Percentiles rank a stretch among this genome's conserved stretches.
Conservation (phyloP, 2,113 vertebrate genomes). For the Thamnaconus septentrionalis region DNA sequence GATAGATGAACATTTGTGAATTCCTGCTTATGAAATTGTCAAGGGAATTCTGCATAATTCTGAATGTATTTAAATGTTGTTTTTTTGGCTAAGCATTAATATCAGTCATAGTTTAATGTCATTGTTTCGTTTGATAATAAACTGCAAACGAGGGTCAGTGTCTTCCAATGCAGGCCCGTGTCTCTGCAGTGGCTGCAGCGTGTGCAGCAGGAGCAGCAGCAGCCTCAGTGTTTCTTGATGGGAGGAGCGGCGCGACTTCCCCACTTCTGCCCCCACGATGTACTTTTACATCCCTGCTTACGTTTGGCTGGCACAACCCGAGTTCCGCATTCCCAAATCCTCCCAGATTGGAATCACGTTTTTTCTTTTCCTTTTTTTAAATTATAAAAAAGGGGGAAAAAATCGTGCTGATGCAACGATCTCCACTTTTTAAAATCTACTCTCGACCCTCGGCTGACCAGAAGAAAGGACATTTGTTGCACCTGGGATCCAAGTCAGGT, state of each 20-base stretch:
- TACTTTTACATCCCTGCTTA: constrained; percentile 82
- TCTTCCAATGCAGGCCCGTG: constrained; percentile 21
- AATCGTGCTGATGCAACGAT: constrained; percentile 90
- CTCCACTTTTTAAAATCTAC: constrained; percentile 82
- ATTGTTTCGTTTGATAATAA: no score
- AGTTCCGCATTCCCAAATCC: constrained; percentile 98
- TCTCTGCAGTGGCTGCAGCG: constrained; percentile 35
- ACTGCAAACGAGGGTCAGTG: no score
- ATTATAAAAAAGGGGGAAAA: constrained; percentile 7
- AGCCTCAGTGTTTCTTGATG: constrained; percentile 71
- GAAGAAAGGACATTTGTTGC: constrained; percentile 76
- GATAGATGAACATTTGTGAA: no score
- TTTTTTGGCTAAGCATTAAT: background rate
- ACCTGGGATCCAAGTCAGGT: constrained; percentile 79
- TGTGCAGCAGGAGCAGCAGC: constrained; percentile 14
- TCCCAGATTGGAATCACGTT: constrained; percentile 90
- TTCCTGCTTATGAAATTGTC: no score
- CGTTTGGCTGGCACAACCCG: constrained; percentile 85
- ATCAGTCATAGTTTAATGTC: no score
- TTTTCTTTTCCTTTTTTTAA: constrained; percentile 28
- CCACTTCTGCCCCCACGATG: constrained; percentile 71
- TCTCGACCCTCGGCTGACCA: constrained; percentile 75
- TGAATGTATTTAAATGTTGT: no score
- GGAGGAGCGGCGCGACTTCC: constrained; percentile 76
- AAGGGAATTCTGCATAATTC: no score